These are phyloP conservation scores for Temnopleurus reevesii DNA, from an alignment of 53 echinoderm and acorn worm species.

Conservation along the genomic window DNA sequence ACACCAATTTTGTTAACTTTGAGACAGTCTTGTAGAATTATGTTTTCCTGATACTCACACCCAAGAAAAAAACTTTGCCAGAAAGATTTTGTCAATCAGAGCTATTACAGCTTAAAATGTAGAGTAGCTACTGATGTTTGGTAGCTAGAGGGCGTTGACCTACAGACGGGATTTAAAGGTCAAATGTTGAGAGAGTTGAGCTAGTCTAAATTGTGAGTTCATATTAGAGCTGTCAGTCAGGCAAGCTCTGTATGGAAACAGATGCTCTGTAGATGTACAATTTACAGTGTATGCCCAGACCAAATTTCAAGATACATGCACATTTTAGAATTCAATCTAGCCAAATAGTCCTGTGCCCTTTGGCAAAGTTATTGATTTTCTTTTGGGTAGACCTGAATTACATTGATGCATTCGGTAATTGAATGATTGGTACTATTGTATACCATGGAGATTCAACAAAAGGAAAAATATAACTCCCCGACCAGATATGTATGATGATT, in stretches of 20 bases:
- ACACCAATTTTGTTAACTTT: neutral
- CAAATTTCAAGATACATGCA: no score
- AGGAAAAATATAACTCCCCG: no score
- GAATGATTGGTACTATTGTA: no score
- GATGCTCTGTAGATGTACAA: neutral
- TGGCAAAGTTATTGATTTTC: no score
- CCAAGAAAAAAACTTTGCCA: neutral
- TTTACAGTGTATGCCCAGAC: no score
- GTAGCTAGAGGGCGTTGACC: slow-evolving; percentile 28
- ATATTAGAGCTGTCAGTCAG: neutral
- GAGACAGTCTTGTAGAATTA: neutral
- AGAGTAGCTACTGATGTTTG: slow-evolving; percentile 2
- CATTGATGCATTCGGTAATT: no score
- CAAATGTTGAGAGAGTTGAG: neutral
- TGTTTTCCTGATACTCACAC: neutral
- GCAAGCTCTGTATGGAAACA: neutral
- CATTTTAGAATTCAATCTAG: no score
- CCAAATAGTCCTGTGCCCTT: no score
- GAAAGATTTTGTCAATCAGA: neutral
- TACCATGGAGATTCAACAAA: no score
- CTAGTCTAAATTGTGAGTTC: no score
- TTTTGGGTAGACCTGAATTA: no score
- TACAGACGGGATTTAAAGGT: neutral
- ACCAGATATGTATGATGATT: no score
- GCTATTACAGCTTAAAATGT: neutral